Base-by-base conservation (phyloP, 2,888 invertebrate genomes). In the Tinea trinotella region DNA sequence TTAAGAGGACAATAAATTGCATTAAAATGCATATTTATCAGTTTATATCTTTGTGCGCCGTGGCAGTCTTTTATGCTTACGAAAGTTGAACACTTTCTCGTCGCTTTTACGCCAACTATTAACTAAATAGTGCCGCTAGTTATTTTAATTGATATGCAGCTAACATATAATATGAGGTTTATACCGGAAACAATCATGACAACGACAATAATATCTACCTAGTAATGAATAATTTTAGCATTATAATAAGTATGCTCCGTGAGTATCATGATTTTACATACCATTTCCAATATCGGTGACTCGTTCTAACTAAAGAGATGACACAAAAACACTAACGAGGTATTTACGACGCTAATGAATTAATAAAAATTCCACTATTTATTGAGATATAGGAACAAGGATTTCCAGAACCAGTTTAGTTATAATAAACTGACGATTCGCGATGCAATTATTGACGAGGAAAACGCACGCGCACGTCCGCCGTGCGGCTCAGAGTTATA, bases 81-180 rank as follows among this genome's bases (percentile, higher is more conserved):
- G 40, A 40, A 40, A 40, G 40, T 40, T 13, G 40, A 40, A 40
- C 13, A 40, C 19, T 46, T 46, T 46, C 46, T 46, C 19, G 46
- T 46, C 46, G 46, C 18, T 17, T 46, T 46, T 46, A 46, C 46
- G n/a, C 46, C 17, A 19, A 17, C 19, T 19, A 19, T 19, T 46
- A 46, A 46, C 46, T 17, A 19, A 46, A 19, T 19, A 46, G 46
- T 46, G 18, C 46, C 46, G 46, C 4, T 9, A 17, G 6, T 40
- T 2, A 40, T 40, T 12, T 15, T 40, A 40, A 40, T 40, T 40
- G 24, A 2, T 13, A 15, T 40, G 7, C 7, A n/a, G 10, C 2
- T 2, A 13, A 15, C 30, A 2, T 40, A 15, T 13, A 7, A 7
- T 15, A 13, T n/a, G 7, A 4, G 5, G 35, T 35, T 4, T 9